Evolutionary conservation across 1,140 invertebrate species (phyloP).

Genomic region (Drosophila carrolli): DNA sequence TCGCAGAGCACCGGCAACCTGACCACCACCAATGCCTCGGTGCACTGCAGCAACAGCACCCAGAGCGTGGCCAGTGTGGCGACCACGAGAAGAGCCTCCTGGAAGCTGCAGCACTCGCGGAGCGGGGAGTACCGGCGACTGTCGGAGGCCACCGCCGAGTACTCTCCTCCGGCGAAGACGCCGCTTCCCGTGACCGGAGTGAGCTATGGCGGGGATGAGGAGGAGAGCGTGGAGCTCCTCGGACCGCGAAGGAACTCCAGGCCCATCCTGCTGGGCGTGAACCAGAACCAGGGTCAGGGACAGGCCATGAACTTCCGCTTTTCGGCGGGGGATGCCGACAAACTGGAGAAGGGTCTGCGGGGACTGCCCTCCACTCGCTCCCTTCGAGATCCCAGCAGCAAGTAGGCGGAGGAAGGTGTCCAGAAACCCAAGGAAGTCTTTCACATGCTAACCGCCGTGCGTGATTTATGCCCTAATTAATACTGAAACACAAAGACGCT

Average conservation of each 20-base stretch:
- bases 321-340: conserved; percentile 84
- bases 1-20: conserved; percentile 67
- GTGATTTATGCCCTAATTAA: conserved; percentile 82
- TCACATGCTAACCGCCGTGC: conserved; percentile 53
- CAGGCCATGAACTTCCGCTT: conserved; percentile 79
- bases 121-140: conserved; percentile 72
- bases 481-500: conserved; percentile 82
- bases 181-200: conserved; percentile 24
- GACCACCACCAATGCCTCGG: conserved; percentile 60
- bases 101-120: conserved; percentile 71
- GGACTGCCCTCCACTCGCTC: conserved; percentile 76
- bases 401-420: conserved; percentile 27
- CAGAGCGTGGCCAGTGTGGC: conserved; percentile 55
- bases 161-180: conserved; percentile 69
- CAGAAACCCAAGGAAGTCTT: conserved; percentile 7
- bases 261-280: conserved; percentile 53
- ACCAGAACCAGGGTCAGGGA: conserved; percentile 31
- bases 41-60: conserved; percentile 60
- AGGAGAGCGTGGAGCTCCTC: conserved; percentile 71
- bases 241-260: conserved; percentile 55
- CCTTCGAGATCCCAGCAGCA: conserved; percentile 69
- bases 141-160: conserved; percentile 64
- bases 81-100: conserved; percentile 63
- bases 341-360: conserved; percentile 80
- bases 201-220: conserved; percentile 53